Evolutionary conservation across 1,140 invertebrate genomes (phyloP).

Genomic region (Phthorimaea operculella): DNA sequence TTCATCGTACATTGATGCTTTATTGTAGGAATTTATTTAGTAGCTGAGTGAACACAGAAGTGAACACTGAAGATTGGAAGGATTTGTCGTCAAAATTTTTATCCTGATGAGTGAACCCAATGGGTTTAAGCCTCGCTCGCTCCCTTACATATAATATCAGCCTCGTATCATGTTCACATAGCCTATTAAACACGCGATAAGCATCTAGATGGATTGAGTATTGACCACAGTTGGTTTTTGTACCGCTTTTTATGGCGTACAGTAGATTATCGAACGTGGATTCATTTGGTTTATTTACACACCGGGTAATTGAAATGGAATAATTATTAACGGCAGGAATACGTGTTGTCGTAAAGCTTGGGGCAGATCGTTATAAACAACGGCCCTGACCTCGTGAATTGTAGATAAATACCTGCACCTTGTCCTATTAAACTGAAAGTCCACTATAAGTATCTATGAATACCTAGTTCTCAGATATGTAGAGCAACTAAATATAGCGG

Average conservation of each 20-base stretch:
- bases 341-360: background rate
- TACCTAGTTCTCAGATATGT: too few relatives aligned
- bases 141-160: constrained; percentile 28
- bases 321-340: constrained; percentile 1
- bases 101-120: constrained; percentile 23
- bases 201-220: constrained; percentile 36
- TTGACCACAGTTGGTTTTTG: constrained; percentile 28
- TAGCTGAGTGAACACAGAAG: too few relatives aligned
- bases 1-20: too few relatives aligned
- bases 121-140: constrained; percentile 35
- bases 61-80: too few relatives aligned
- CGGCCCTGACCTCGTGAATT: too few relatives aligned
- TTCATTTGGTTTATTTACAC: constrained; percentile 1
- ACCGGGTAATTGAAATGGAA: background rate
- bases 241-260: constrained; percentile 2
- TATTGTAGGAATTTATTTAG: too few relatives aligned
- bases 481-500: too few relatives aligned
- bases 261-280: background rate
- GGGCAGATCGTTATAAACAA: too few relatives aligned
- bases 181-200: constrained; percentile 52
- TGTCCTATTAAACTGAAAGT: too few relatives aligned
- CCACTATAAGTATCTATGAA: too few relatives aligned
- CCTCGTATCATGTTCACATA: constrained; percentile 51
- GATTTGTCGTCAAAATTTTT: constrained; percentile 2
- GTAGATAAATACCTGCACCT: too few relatives aligned